Conservation (phyloP, 1,140 invertebrate genomes). For the Periplaneta americana region DNA sequence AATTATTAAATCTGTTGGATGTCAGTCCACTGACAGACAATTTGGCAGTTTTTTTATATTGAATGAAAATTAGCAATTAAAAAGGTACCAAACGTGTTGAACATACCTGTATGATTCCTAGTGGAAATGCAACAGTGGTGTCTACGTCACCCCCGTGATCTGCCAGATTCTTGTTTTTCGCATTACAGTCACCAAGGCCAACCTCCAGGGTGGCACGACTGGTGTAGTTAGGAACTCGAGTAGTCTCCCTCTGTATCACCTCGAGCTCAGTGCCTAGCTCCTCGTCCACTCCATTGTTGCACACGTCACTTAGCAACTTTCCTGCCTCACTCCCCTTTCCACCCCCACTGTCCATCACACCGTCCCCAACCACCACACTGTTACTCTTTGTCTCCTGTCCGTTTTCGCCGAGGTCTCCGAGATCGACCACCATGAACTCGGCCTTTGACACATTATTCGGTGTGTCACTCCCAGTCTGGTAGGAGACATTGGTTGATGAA, state of each 20-base stretch:
- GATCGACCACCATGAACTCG: slow-evolving; percentile 41
- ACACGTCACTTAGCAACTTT: background rate
- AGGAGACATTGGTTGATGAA: background rate
- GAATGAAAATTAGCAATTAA: too few relatives aligned
- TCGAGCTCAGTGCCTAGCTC: slow-evolving; percentile 9
- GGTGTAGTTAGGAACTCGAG: slow-evolving; percentile 13
- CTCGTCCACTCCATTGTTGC: background rate
- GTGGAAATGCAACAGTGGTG: slow-evolving; percentile 12
- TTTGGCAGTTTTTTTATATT: too few relatives aligned
- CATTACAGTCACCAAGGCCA: slow-evolving; percentile 1
- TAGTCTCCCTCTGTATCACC: background rate
- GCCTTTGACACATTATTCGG: slow-evolving; percentile 34
- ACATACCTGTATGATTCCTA: slow-evolving; percentile 16
- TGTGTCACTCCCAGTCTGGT: background rate
- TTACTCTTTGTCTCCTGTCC: slow-evolving; percentile 5
- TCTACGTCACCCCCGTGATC: slow-evolving; percentile 11
- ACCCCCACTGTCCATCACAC: slow-evolving; percentile 25
- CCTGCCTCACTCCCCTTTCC: background rate
- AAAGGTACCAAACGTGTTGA: background rate
- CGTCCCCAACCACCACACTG: slow-evolving; percentile 32
- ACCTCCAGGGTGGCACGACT: slow-evolving; percentile 16
- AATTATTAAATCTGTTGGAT: too few relatives aligned
- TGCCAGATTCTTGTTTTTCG: background rate
- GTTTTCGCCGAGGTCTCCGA: slow-evolving; percentile 27
- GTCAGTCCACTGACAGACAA: too few relatives aligned